phyloP scores from a whole-genome alignment of 2,113 vertebrate species.

The Peromyscus maniculatus region DNA sequence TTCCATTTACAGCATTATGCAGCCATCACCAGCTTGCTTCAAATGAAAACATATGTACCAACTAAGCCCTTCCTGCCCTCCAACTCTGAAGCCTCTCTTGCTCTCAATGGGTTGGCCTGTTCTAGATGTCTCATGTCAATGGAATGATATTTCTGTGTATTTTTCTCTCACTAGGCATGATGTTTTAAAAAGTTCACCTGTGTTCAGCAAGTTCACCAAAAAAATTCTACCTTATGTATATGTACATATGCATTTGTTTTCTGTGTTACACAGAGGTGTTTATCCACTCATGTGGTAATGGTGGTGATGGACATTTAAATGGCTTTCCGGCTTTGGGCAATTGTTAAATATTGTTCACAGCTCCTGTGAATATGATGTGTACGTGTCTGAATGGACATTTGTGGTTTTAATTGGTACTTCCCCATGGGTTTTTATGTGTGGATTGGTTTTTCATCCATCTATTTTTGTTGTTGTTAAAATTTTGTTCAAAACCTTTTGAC shows the following conservation, averaged over 20 bases:
- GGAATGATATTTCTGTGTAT: background rate
- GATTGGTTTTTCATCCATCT: background rate
- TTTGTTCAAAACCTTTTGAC: slow-evolving; percentile 33
- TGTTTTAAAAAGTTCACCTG: background rate
- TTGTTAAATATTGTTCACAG: background rate
- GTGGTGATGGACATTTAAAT: background rate
- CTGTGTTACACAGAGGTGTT: background rate
- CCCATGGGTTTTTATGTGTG: background rate
- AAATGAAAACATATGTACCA: background rate
- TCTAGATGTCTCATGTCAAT: background rate
- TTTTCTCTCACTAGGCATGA: background rate
- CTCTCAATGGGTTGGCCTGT: background rate
- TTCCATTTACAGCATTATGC: background rate
- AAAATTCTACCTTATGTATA: background rate
- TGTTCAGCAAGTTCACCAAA: background rate
- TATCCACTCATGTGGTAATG: background rate
- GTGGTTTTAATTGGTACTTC: slow-evolving; percentile 31
- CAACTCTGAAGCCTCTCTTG: background rate
- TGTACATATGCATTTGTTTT: background rate
- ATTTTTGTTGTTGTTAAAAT: background rate
- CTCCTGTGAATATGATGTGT: background rate
- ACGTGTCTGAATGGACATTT: background rate
- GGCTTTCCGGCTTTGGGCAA: too few species aligned
- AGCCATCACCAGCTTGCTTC: background rate
- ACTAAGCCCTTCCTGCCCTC: background rate